These are phyloP conservation scores for Oscheius sp. DNA, from an alignment of 1,140 invertebrate species.

Conservation along the genomic window DNA sequence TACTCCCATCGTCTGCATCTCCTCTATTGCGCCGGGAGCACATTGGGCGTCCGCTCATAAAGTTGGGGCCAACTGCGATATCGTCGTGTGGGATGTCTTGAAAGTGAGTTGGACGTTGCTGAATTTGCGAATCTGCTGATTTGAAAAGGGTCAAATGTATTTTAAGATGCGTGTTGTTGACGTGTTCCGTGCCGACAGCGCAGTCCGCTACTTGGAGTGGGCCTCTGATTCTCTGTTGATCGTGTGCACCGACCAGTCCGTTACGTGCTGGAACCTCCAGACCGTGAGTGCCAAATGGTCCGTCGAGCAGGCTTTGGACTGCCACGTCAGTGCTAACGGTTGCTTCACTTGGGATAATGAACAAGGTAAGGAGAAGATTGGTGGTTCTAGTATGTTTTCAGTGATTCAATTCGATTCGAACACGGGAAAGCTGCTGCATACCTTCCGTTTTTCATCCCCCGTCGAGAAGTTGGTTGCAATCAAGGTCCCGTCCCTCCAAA, in stretches of 20 bases:
- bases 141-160: not conserved
- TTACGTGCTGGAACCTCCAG: not conserved
- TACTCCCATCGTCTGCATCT: not conserved
- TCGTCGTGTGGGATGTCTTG: not conserved
- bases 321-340: not conserved
- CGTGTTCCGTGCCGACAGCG: not conserved
- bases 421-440: not conserved
- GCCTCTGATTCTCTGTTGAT: not conserved
- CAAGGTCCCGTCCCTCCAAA: not conserved
- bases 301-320: not conserved
- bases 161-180: not conserved
- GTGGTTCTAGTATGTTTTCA: conserved; percentile 3
- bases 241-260: not conserved
- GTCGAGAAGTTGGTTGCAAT: not conserved
- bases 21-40: not conserved
- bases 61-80: not conserved
- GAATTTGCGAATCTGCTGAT: not conserved
- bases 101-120: not conserved
- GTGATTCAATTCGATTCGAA: not conserved
- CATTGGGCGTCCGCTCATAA: conserved; percentile 1
- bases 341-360: not conserved
- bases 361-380: not conserved
- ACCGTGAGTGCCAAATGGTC: not conserved
- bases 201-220: not conserved
- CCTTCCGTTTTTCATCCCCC: not conserved